Evolutionary conservation across 2,797 vertebrate species (phyloP), one percentile per base, ranked within the genome.

Genomic region (Artibeus lituratus): DNA sequence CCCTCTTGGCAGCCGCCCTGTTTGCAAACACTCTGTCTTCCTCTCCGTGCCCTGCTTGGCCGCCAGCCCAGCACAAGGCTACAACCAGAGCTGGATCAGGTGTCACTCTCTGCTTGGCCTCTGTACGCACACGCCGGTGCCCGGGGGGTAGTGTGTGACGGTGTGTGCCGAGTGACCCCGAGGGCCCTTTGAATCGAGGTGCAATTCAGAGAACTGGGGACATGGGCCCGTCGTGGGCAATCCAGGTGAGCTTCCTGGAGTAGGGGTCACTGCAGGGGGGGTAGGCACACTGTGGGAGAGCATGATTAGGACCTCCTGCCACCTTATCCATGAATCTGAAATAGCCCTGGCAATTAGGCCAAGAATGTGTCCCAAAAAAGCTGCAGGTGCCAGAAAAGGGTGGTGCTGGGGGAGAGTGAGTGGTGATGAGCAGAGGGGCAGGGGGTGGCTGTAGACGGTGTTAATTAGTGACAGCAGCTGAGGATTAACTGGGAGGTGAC

Each of bases 21-120:
- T 78, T 78, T 90, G 82, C 94, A 96, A 93, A 98, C 97, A 97
- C 96, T 92, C 92, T 51, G 57, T 96, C 96, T 97, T 98, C 97
- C 96, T 97, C 93, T 95, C 67, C 0, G 53, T 24, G 67, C 88
- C 87, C 85, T 88, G 73, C 80, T 81, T 94, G 97, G 97, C 96
- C 0, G 2, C 12, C 22, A 3, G 96, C 97, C 97, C 85, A 32
- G 87, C 81, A 21, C 62, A 26, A 81, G 72, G 90, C 90, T 91
- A 87, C 96, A 84, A 73, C 97, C 57, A 19, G 39, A 49, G 57
- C 44, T 24, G 67, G 95, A 93, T 97, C 92, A 0, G 6, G 69
- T 97, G 92, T 97, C 96, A 35, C 32, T 16, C 11, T 37, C 57
- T 83, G 35, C 72, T 83, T 2, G 19, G 95, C 49, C 93, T 67